Conservation (phyloP, 2,888 invertebrate species). For the Stenolophus ochropezus region DNA sequence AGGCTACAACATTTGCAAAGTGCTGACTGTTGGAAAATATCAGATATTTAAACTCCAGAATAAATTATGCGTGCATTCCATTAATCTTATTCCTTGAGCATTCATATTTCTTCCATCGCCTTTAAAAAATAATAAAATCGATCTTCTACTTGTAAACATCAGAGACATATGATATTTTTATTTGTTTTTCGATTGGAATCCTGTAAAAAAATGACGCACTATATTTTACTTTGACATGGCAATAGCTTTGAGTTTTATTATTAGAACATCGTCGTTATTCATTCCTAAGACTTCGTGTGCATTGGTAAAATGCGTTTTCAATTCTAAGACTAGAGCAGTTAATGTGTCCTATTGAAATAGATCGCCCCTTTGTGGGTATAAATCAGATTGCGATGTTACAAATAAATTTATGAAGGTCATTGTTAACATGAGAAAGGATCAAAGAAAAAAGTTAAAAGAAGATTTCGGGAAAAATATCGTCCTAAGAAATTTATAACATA, state of each 20-base stretch:
- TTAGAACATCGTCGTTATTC: too few relatives aligned
- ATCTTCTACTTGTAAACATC: slow-evolving; percentile 33
- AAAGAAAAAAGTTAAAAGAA: slow-evolving; percentile 35
- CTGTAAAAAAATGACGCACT: slow-evolving; percentile 4
- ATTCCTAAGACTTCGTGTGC: too few relatives aligned
- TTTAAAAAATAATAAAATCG: slow-evolving; percentile 45
- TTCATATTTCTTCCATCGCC: slow-evolving; percentile 39
- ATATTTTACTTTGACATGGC: background rate
- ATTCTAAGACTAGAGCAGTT: slow-evolving; percentile 13
- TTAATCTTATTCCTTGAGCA: slow-evolving; percentile 40
- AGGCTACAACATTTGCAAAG: slow-evolving; percentile 13
- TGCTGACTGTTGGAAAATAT: slow-evolving; percentile 52
- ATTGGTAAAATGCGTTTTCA: slow-evolving; percentile 37
- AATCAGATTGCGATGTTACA: slow-evolving; percentile 37
- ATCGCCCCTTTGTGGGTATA: slow-evolving; percentile 36
- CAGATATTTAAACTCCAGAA: slow-evolving; percentile 50
- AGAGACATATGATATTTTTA: slow-evolving; percentile 23
- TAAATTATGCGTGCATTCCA: slow-evolving; percentile 52
- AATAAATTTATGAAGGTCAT: slow-evolving; percentile 46
- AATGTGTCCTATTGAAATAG: slow-evolving; percentile 44
- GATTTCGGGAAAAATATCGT: slow-evolving; percentile 28
- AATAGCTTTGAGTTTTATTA: background rate
- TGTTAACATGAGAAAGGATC: slow-evolving; percentile 37
- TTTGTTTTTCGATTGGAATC: slow-evolving; percentile 2
- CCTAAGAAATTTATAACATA: slow-evolving; percentile 27